phyloP scores from a whole-genome alignment of 2,888 invertebrate genomes.

The Pediacus dermestoides region DNA sequence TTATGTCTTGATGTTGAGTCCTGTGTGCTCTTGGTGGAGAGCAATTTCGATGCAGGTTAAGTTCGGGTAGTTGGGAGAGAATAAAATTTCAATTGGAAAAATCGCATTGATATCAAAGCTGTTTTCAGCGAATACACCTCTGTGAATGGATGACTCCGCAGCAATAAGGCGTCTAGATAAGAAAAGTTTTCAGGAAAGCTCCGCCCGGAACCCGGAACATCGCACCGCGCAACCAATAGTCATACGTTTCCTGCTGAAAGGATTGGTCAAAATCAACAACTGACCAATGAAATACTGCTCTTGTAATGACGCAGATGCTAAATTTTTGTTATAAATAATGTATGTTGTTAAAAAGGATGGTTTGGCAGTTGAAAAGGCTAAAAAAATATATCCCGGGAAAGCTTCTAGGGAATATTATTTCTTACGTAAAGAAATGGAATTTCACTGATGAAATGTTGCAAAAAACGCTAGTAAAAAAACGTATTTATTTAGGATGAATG shows the following conservation, averaged over 20 bases:
- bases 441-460: no score
- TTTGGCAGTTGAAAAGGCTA: conserved; percentile 25
- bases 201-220: conserved; percentile 43
- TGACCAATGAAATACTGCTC: conserved; percentile 45
- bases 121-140: conserved; percentile 19
- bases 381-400: conserved; percentile 28
- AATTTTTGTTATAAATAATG: conserved; percentile 51
- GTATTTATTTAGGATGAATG: no score
- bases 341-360: conserved; percentile 44
- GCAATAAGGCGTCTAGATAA: conserved; percentile 49
- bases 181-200: conserved; percentile 42
- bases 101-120: conserved; percentile 36
- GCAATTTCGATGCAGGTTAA: conserved; percentile 27
- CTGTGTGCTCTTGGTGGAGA: no score
- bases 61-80: conserved; percentile 25
- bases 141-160: conserved; percentile 41
- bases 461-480: no score
- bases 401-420: conserved; percentile 29
- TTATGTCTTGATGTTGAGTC: no score
- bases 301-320: conserved; percentile 45
- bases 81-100: conserved; percentile 35
- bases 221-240: conserved; percentile 42
- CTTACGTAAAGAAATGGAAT: no score
- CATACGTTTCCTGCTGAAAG: conserved; percentile 38
- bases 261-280: conserved; percentile 45